Conservation (phyloP, 2,113 vertebrate genomes). For the Piaya cayana region DNA sequence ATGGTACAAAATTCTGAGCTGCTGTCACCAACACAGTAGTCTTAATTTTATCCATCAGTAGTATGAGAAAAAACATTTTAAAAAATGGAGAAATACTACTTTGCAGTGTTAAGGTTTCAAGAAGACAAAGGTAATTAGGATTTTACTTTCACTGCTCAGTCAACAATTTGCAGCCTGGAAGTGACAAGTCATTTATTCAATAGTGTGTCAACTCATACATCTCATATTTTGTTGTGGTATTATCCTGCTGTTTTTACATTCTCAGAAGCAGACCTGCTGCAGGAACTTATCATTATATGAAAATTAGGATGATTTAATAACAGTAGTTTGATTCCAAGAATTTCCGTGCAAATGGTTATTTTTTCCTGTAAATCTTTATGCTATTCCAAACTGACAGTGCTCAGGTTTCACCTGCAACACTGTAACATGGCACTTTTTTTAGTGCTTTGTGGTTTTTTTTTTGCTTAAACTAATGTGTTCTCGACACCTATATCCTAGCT, state of each 20-base stretch:
- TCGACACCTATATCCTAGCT: neutral
- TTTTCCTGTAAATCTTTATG: neutral
- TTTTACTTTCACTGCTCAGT: neutral
- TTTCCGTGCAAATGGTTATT: neutral
- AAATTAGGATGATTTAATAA: constrained; percentile 40
- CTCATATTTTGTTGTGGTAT: constrained; percentile 49
- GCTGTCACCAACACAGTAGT: neutral
- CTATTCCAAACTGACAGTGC: neutral
- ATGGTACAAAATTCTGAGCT: constrained; percentile 25
- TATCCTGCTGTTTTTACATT: constrained; percentile 41
- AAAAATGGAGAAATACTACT: constrained; percentile 1
- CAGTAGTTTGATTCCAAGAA: constrained; percentile 17
- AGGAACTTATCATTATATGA: constrained; percentile 23
- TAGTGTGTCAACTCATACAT: constrained; percentile 53
- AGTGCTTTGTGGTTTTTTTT: neutral
- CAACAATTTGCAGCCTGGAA: constrained; percentile 41
- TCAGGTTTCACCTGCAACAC: constrained; percentile 11
- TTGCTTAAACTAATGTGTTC: neutral
- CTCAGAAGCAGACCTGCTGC: constrained; percentile 48
- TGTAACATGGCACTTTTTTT: neutral
- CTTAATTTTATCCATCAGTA: constrained; percentile 56
- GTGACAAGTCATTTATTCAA: constrained; percentile 51
- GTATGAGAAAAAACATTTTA: neutral
- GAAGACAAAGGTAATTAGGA: constrained; percentile 34
- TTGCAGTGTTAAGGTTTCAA: constrained; percentile 33